Evolutionary conservation across 2,888 invertebrate genomes (phyloP), one percentile per base, ranked within the genome.

Genomic region (Sphinx pinastri): DNA sequence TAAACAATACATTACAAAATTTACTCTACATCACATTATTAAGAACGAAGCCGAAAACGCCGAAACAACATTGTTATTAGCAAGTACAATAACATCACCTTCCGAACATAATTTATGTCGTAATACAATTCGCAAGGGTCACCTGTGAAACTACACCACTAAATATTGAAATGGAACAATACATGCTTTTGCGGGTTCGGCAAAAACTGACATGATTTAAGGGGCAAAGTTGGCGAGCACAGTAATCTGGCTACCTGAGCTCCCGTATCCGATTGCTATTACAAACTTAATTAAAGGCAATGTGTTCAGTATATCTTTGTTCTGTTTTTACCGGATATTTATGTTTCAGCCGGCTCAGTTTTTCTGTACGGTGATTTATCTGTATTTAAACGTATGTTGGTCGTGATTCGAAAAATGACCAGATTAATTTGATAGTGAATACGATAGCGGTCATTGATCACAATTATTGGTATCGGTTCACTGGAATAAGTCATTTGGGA

Each of bases 151-250:
- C 89, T 88, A 89, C 89, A 86, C 84, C 79, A 88, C 85, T 89
- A 88, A 89, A 89, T 88, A 88, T 85, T 83, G 80, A 73, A 78
- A 77, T 74, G 72, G 72, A 85, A 88, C 85, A 87, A 89, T 82
- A 81, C 83, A 80, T 85, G 63, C 84, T 79, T 84, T 82, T 81
- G 85, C 77, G 77, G 68, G 71, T 72, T 80, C 74, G 79, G 83
- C 88, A 89, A 90, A 90, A 90, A 89, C 81, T 81, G 76, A 77
- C 75, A 77, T 84, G 86, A 90, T 90, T 89, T 89, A 90, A 85
- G 74, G 77, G 74, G 74, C 60, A 76, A 47, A 80, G 79, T 81
- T 81, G 73, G 72, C 73, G 71, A 77, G 45, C 63, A 63, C 63
- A 63, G 49, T 63, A 63, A 63, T 63, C 63, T 47, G 49, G 49